Conservation (phyloP, 2,888 invertebrate species). For the Steinernema hermaphroditum region DNA sequence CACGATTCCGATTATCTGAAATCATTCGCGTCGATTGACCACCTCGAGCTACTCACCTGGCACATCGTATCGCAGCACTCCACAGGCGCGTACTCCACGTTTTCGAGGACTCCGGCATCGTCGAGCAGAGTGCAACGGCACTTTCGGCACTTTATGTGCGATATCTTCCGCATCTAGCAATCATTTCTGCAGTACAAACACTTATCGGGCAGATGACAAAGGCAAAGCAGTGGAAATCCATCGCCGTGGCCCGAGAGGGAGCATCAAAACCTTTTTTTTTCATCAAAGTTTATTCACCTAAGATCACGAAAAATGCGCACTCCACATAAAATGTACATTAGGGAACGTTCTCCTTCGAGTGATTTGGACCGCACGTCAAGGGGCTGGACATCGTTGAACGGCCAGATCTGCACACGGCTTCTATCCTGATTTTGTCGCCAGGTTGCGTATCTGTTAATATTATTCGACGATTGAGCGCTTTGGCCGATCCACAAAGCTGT, state of each 20-base stretch:
- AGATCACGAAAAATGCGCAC: neutral
- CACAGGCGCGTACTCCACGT: conserved; percentile 12
- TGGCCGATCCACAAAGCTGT: neutral
- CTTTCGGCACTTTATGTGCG: conserved; percentile 2
- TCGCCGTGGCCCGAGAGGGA: neutral
- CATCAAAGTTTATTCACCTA: conserved; percentile 11
- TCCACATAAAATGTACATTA: neutral
- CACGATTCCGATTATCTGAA: neutral
- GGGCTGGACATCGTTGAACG: neutral
- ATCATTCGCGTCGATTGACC: neutral
- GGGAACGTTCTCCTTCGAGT: conserved; percentile 3
- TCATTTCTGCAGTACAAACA: too few relatives aligned
- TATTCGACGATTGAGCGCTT: neutral
- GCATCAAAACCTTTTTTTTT: neutral
- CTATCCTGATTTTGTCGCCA: neutral
- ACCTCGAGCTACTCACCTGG: neutral
- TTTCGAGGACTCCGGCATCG: conserved; percentile 18
- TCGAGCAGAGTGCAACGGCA: neutral
- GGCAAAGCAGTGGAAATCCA: too few relatives aligned
- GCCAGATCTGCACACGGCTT: neutral
- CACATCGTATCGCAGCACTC: conserved; percentile 23
- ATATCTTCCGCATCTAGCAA: conserved; percentile 5
- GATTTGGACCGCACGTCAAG: neutral
- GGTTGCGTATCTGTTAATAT: conserved; percentile 8
- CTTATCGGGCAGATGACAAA: too few relatives aligned